Conservation (phyloP, 2,888 invertebrate genomes). For the Epistrophella euchroma region DNA sequence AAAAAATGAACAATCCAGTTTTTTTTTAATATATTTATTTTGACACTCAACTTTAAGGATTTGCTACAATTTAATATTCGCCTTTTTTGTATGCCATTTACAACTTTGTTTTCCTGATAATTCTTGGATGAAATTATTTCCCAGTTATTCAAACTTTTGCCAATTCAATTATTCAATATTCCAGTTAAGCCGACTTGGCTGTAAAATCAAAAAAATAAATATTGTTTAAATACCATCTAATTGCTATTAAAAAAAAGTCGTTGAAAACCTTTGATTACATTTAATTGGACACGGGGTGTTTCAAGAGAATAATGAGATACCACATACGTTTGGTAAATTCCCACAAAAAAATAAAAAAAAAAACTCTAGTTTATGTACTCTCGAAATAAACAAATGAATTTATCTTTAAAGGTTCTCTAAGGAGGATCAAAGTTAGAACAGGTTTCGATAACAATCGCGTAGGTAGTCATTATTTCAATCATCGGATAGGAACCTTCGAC, state of each 20-base stretch:
- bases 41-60: too few relatives aligned
- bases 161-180: not conserved
- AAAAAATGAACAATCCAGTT: too few relatives aligned
- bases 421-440: conserved; percentile 53
- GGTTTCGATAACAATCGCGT: conserved; percentile 25
- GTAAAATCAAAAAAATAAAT: not conserved
- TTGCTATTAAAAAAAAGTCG: conserved; percentile 14
- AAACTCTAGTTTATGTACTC: conserved; percentile 9
- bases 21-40: too few relatives aligned
- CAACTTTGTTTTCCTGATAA: too few relatives aligned
- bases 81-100: too few relatives aligned
- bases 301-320: conserved; percentile 41
- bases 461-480: conserved; percentile 62
- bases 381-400: conserved; percentile 3
- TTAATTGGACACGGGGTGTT: conserved; percentile 35
- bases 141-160: too few relatives aligned
- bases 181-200: not conserved
- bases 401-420: conserved; percentile 44
- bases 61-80: too few relatives aligned
- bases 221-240: not conserved
- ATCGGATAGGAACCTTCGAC: conserved; percentile 45
- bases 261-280: conserved; percentile 45
- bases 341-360: conserved; percentile 14
- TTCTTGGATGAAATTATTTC: too few relatives aligned
- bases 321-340: conserved; percentile 33